Conservation (phyloP, 2,797 vertebrate species). For the Coregonus suidteri region DNA sequence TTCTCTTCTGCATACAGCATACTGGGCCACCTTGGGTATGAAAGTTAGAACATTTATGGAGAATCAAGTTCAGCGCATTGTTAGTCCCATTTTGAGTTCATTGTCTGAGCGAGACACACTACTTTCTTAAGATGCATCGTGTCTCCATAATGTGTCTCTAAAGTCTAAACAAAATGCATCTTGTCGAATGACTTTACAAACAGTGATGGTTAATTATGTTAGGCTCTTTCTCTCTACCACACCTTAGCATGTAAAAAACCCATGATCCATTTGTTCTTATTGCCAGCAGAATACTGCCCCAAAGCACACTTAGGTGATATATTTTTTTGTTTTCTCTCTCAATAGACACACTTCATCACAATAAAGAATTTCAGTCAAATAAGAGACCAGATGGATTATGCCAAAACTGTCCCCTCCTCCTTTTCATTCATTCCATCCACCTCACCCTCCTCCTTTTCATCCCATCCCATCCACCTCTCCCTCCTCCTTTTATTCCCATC, state of each 20-base stretch:
- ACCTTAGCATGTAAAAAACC: not conserved
- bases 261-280: not conserved
- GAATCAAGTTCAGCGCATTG: not conserved
- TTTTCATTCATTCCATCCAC: not conserved
- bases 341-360: not conserved
- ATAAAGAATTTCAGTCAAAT: not conserved
- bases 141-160: not conserved
- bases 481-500: no score
- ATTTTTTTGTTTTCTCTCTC: not conserved
- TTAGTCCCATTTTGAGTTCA: not conserved
- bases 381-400: not conserved
- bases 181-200: not conserved
- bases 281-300: not conserved
- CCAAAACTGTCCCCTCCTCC: not conserved
- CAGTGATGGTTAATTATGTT: not conserved
- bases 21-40: not conserved
- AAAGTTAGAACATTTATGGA: not conserved
- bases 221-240: not conserved
- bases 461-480: no score
- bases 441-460: not conserved
- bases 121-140: not conserved
- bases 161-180: not conserved
- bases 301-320: not conserved
- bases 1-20: not conserved
- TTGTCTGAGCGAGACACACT: not conserved